Evolutionary conservation across 2,888 invertebrate genomes (phyloP), one percentile per base, ranked within the genome.

Genomic region (Dascillus cervinus): DNA sequence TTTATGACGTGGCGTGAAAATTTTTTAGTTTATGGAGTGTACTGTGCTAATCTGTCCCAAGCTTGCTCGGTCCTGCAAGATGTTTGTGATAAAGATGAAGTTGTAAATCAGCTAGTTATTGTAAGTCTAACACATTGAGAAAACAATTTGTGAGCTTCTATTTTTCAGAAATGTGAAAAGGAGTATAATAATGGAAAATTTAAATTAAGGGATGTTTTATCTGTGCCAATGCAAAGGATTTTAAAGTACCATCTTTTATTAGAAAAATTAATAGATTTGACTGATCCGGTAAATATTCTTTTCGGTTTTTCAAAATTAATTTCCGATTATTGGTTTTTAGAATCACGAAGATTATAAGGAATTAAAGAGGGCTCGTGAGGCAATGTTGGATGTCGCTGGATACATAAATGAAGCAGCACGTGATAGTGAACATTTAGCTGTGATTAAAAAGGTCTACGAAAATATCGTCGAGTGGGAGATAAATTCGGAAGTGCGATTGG

Each of bases 371-470:
- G 94, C 96, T 14, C 80, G 91, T 50, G 92, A 95, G 61, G 88
- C 90, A 24, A 96, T 96, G 95, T 79, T 90, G 41, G 96, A 97
- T 64, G 84, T 97, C 17, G 91, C 95, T 3, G 84, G 91, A 55
- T 98, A 91, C 64, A 92, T 97, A 39, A 98, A 98, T 64, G 98
- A 98, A 70, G 91, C 95, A 29, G 96, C 95, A 53, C 71, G 97
- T 30, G 98, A 98, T 66, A 89, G 89, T 32, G 97, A 97, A 62
- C 88, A 89, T 44, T 70, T 95, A 33, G 81, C 84, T 43, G 78
- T 95, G 37, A 87, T 97, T 48, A 78, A 81, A 44, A 89, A 92
- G 67, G 85, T 97, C 29, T 88, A 94, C 71, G 81, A 80, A 53
- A 83, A 82, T 54, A 89, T 90, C 58, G 73, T 82, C 28, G 86